Evolutionary conservation across 2,888 invertebrate species (phyloP).

Genomic region (Choreutis nemorana): DNA sequence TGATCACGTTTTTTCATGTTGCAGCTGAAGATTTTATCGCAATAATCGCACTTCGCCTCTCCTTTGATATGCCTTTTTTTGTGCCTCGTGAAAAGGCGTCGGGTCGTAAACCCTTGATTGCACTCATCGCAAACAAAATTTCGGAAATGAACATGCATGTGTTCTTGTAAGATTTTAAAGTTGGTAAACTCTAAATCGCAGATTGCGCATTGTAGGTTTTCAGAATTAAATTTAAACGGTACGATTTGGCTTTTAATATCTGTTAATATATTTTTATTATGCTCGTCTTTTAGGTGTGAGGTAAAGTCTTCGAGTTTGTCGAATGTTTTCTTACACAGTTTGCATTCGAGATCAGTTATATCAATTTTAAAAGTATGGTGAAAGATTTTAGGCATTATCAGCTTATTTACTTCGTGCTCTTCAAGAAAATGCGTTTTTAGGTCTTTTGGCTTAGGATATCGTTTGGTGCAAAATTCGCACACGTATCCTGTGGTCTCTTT

Average conservation of each 20-base stretch:
- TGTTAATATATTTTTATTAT: slow-evolving; percentile 8
- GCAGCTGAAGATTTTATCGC: slow-evolving; percentile 37
- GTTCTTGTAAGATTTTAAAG: slow-evolving; percentile 20
- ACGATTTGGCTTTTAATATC: slow-evolving; percentile 17
- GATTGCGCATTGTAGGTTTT: slow-evolving; percentile 11
- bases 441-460: slow-evolving; percentile 20
- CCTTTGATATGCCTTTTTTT: slow-evolving; percentile 18
- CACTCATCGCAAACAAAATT: slow-evolving; percentile 22
- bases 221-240: slow-evolving; percentile 21
- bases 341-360: slow-evolving; percentile 22
- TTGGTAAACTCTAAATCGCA: slow-evolving; percentile 17
- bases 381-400: slow-evolving; percentile 15
- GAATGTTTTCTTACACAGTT: slow-evolving; percentile 14
- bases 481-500: slow-evolving; percentile 27
- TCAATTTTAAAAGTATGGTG: slow-evolving; percentile 22
- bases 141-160: slow-evolving; percentile 23
- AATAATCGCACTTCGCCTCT: slow-evolving; percentile 40
- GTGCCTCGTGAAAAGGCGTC: slow-evolving; percentile 13
- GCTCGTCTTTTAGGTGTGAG: slow-evolving; percentile 14
- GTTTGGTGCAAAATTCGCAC: slow-evolving; percentile 26
- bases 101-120: slow-evolving; percentile 19
- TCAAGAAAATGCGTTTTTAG: slow-evolving; percentile 30
- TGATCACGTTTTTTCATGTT: slow-evolving; percentile 20
- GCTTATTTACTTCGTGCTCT: slow-evolving; percentile 24
- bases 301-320: slow-evolving; percentile 10